A percentile compares a stretch with the other conserved stretches of the same genome.
Conservation (phyloP, 2,797 vertebrate genomes). For the Gadopsis bispinosus region DNA sequence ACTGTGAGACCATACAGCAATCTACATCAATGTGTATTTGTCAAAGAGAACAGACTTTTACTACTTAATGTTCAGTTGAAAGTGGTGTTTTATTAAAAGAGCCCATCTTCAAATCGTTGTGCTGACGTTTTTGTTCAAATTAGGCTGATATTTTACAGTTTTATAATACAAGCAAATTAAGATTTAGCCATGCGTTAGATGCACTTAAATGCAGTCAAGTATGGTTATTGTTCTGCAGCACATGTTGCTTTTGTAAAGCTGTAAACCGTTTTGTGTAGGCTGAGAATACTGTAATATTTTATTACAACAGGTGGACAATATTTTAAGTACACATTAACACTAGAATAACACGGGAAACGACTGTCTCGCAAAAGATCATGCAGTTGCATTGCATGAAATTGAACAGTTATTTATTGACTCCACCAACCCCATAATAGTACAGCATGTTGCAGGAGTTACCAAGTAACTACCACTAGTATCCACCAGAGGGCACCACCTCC, state of each 20-base stretch:
- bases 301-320: not conserved
- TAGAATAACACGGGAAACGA: not conserved
- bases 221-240: not conserved
- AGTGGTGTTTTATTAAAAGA: conserved; percentile 35
- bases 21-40: not conserved
- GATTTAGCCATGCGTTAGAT: not conserved
- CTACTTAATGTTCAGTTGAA: conserved; percentile 9
- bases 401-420: not conserved
- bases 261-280: not conserved
- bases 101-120: not conserved
- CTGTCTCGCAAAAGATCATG: not conserved
- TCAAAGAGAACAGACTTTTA: not conserved
- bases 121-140: not conserved
- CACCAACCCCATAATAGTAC: not conserved
- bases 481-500: conserved; percentile 64
- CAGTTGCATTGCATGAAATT: not conserved
- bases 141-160: not conserved
- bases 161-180: not conserved
- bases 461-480: conserved; percentile 4
- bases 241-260: not conserved
- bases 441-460: not conserved
- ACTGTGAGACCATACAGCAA: not conserved
- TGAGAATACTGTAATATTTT: conserved; percentile 1
- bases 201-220: not conserved
- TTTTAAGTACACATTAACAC: not conserved